These are phyloP conservation scores for Araneus ventricosus DNA, from an alignment of 1,140 invertebrate genomes.

Conservation along the genomic window DNA sequence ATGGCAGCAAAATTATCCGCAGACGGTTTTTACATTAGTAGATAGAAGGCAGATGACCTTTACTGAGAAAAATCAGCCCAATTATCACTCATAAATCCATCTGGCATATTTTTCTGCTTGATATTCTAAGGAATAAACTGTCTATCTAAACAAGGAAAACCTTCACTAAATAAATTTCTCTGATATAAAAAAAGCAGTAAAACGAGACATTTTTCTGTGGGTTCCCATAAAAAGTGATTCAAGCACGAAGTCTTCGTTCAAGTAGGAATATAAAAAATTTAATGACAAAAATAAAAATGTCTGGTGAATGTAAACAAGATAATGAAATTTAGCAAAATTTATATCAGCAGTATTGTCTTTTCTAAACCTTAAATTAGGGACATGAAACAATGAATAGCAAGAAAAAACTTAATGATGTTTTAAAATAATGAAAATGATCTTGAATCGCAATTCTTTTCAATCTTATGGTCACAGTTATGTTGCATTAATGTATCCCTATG, in stretches of 20 bases:
- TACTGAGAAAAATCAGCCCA: slow-evolving; percentile 35
- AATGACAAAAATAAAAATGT: slow-evolving; percentile 36
- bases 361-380: background rate
- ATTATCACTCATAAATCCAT: slow-evolving; percentile 15
- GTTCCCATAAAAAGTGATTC: slow-evolving; percentile 41
- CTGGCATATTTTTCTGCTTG: background rate
- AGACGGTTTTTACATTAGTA: background rate
- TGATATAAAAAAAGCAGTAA: slow-evolving; percentile 32
- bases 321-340: slow-evolving; percentile 48
- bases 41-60: slow-evolving; percentile 9
- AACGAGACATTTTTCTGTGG: background rate
- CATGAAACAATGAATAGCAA: background rate
- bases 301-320: slow-evolving; percentile 31
- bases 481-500: too few relatives aligned
- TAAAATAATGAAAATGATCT: background rate
- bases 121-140: slow-evolving; percentile 20
- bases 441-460: background rate
- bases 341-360: background rate
- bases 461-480: too few relatives aligned
- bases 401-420: background rate
- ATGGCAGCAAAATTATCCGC: background rate
- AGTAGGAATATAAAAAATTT: slow-evolving; percentile 11
- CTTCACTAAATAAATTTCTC: slow-evolving; percentile 26
- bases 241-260: slow-evolving; percentile 20
- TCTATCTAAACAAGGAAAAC: slow-evolving; percentile 49